Base-by-base conservation (phyloP, 2,888 invertebrate genomes). In the Plagiodera versicolora region DNA sequence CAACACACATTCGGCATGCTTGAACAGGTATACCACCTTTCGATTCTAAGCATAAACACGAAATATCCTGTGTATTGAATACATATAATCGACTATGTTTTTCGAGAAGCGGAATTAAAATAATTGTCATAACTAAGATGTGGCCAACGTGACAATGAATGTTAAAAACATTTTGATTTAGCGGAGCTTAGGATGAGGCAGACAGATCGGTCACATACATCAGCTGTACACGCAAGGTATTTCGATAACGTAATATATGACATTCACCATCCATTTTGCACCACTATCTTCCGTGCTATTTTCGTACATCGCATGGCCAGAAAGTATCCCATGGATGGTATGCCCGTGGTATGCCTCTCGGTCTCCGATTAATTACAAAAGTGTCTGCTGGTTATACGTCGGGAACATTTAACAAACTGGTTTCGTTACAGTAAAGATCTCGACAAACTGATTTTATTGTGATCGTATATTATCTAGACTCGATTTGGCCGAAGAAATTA, bases 381-480 rank as follows among this genome's bases (percentile, higher is more conserved):
- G 49, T 61, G 54, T 52, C 49, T 47, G 57, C 46, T 50, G 58
- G 49, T 39, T 39, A 39, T 39, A 39, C 39, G 54, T 54, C 61
- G 54, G 49, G 54, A 61, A 49, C 54, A 61, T 61, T 58, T 61
- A 61, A 61, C 58, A 61, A 61, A 61, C 61, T 58, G 58, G 61
- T 61, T 61, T 61, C 32, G 54, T 58, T 55, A 45, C 58, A 54
- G 58, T 61, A 62, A 62, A 62, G 59, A 62, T 62, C 58, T 55
- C 24, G 44, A 62, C 52, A 59, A 62, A 52, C 56, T 58, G 61
- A 61, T 61, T 58, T 58, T 53, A 58, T 58, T 58, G 47, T 52
- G 52, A 46, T 53, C 39, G 14, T 39, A 39, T n/a, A 39, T 32
- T 32, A 32, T 39, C 11, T 14, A n/a, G 39, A 10, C 39, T 39